These are phyloP conservation scores for Coryphaenoides rupestris DNA, from an alignment of 2,113 vertebrate genomes.

Conservation along the genomic window DNA sequence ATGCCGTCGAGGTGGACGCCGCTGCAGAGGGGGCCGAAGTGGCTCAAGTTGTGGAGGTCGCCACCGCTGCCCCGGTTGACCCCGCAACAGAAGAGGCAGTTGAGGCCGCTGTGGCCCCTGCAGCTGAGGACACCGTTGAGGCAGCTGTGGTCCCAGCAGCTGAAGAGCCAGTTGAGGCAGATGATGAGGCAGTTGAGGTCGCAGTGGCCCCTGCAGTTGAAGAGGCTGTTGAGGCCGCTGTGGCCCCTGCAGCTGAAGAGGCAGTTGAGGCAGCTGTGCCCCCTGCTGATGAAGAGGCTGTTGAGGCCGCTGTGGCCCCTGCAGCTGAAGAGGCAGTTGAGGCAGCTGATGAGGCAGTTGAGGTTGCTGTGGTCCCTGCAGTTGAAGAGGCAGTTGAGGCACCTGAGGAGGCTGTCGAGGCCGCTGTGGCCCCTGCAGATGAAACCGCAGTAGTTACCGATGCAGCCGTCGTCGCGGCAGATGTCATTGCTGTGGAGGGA, in stretches of 20 bases:
- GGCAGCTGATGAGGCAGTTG: conserved; percentile 44
- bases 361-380: conserved; percentile 53
- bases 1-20: conserved; percentile 36
- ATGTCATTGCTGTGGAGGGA: conserved; percentile 60
- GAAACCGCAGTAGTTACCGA: conserved; percentile 33
- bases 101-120: conserved; percentile 55
- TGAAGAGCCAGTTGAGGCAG: conserved; percentile 28
- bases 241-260: background rate
- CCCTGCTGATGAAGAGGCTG: conserved; percentile 39
- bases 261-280: conserved; percentile 35
- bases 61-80: background rate
- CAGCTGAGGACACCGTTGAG: conserved; percentile 37
- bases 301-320: conserved; percentile 55
- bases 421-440: conserved; percentile 12
- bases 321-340: conserved; percentile 54
- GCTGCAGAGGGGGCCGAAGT: too few species aligned
- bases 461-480: conserved; percentile 55
- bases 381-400: conserved; percentile 45
- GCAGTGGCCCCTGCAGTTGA: conserved; percentile 37
- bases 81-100: conserved; percentile 57
- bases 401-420: conserved; percentile 47
- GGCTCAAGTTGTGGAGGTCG: conserved; percentile 23
- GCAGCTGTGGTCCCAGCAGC: conserved; percentile 5
- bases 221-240: conserved; percentile 3
- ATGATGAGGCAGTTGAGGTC: conserved; percentile 5